Conservation (phyloP, 2,888 invertebrate species). For the Gari tellinella region DNA sequence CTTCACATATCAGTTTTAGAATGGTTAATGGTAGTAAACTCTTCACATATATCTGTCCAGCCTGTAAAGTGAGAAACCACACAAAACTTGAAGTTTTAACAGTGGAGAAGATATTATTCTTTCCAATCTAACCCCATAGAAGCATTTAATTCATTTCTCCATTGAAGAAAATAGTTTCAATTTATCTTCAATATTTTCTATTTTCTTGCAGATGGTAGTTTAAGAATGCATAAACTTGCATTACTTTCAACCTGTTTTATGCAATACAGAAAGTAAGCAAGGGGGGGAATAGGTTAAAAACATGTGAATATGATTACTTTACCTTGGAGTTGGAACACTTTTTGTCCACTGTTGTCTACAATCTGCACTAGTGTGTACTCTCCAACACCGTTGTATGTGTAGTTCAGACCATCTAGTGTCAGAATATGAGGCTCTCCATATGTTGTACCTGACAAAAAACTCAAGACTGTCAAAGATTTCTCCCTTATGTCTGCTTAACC, state of each 20-base stretch:
- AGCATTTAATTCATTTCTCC: no score
- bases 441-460: slow-evolving; percentile 29
- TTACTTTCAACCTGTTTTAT: no score
- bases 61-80: not conserved
- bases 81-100: no score
- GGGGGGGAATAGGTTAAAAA: no score
- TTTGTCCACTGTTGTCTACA: not conserved
- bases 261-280: no score
- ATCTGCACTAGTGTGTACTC: slow-evolving; percentile 37
- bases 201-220: no score
- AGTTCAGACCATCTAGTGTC: slow-evolving; percentile 31
- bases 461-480: not conserved
- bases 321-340: slow-evolving; percentile 40
- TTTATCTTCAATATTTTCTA: no score
- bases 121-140: no score
- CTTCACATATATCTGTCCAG: not conserved
- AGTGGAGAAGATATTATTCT: no score
- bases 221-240: no score
- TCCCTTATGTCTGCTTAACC: not conserved
- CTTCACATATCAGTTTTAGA: not conserved
- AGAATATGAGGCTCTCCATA: slow-evolving; percentile 48
- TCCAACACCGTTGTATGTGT: slow-evolving; percentile 44
- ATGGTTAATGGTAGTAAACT: not conserved
- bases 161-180: no score
- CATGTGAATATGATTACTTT: not conserved